phyloP scores from a whole-genome alignment of 2,113 vertebrate species.

The Prinia subflava region DNA sequence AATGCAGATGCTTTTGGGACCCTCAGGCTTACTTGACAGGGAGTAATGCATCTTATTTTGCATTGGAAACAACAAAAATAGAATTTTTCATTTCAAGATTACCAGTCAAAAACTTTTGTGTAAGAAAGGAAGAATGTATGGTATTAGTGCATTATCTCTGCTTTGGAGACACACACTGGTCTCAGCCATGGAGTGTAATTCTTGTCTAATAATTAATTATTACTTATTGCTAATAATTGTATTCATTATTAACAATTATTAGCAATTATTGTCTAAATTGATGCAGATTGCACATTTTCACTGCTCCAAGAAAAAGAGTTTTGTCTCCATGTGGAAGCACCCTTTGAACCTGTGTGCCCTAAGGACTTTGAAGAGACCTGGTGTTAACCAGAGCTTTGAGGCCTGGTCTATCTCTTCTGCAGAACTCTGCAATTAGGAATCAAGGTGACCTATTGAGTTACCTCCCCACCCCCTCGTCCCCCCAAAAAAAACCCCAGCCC shows the following conservation, averaged over 20 bases:
- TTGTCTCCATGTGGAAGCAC: not conserved
- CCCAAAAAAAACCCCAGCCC: fast-evolving
- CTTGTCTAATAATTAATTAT: not conserved
- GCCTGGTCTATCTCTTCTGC: not conserved
- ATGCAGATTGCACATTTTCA: not conserved
- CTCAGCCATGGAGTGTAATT: not conserved
- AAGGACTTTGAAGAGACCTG: not conserved
- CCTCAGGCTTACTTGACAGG: not conserved
- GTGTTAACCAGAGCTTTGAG: not conserved
- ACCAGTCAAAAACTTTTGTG: not conserved
- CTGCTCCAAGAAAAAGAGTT: not conserved
- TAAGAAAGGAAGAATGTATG: not conserved
- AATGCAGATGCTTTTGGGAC: not conserved
- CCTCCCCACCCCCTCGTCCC: fast-evolving
- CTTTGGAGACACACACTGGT: not conserved
- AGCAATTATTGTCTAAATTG: not conserved
- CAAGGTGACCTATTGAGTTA: not conserved
- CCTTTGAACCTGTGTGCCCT: not conserved
- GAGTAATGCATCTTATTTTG: not conserved
- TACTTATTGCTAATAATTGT: not conserved
- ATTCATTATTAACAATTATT: too few relatives aligned
- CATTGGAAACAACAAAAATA: not conserved
- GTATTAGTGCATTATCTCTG: not conserved
- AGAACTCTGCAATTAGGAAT: not conserved
- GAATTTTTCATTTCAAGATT: not conserved